A percentile compares a stretch with the other conserved stretches of the same genome.
Conservation (phyloP, 2,797 vertebrate genomes). For the Luscinia megarhynchos region DNA sequence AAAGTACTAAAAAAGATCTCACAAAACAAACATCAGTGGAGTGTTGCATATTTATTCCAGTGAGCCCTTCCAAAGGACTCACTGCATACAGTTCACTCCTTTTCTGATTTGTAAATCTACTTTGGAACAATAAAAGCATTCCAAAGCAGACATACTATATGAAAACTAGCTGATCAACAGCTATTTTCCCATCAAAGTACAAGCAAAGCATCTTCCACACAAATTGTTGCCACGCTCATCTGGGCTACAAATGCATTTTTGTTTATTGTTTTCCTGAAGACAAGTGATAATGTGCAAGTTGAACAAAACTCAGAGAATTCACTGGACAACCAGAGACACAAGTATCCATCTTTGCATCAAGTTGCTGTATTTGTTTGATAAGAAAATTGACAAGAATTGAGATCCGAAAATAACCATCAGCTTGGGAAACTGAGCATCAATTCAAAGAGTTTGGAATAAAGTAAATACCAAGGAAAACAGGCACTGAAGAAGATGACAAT, state of each 20-base stretch:
- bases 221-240: neutral
- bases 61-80: neutral
- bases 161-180: neutral
- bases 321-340: neutral
- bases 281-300: neutral
- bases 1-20: neutral
- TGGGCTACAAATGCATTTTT: neutral
- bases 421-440: neutral
- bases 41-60: neutral
- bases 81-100: neutral
- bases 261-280: neutral
- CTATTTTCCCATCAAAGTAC: neutral
- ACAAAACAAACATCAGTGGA: neutral
- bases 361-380: neutral
- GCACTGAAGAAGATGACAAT: neutral
- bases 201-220: neutral
- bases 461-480: neutral
- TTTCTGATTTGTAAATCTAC: neutral
- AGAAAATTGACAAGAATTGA: neutral
- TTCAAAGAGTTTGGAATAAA: neutral
- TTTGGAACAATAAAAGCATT: neutral
- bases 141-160: neutral
- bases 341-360: neutral
- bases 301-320: neutral
- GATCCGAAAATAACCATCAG: neutral